Conservation (phyloP, 2,113 vertebrate species). For the Eudyptes chrysolophus region DNA sequence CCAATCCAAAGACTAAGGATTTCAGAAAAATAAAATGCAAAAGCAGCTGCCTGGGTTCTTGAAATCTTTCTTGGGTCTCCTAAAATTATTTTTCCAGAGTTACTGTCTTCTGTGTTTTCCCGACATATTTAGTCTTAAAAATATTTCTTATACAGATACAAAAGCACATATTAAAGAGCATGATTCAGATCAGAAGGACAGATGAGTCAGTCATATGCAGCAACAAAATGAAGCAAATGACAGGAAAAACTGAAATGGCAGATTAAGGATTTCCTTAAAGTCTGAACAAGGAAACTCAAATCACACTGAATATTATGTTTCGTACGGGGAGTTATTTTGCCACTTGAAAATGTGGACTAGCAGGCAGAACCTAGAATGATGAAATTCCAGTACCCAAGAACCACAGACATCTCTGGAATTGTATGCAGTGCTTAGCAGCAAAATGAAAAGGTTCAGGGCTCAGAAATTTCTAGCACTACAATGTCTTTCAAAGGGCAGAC, state of each 20-base stretch:
- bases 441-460: neutral
- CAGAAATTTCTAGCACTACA: neutral
- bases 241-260: neutral
- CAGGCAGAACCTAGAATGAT: neutral
- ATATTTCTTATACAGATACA: neutral
- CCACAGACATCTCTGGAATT: neutral
- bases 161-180: neutral
- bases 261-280: neutral
- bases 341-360: neutral
- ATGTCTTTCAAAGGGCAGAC: neutral
- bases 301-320: neutral
- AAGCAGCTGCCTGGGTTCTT: neutral
- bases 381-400: neutral
- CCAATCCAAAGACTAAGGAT: neutral
- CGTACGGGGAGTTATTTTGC: neutral
- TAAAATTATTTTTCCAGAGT: constrained; percentile 4
- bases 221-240: neutral
- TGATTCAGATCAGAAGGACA: neutral
- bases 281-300: neutral
- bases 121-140: neutral
- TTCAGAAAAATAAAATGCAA: neutral
- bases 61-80: constrained; percentile 22
- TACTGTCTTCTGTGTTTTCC: neutral
- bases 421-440: neutral
- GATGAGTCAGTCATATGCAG: neutral